phyloP scores from a whole-genome alignment of 2,888 invertebrate genomes.

The Drosophila anomalata region DNA sequence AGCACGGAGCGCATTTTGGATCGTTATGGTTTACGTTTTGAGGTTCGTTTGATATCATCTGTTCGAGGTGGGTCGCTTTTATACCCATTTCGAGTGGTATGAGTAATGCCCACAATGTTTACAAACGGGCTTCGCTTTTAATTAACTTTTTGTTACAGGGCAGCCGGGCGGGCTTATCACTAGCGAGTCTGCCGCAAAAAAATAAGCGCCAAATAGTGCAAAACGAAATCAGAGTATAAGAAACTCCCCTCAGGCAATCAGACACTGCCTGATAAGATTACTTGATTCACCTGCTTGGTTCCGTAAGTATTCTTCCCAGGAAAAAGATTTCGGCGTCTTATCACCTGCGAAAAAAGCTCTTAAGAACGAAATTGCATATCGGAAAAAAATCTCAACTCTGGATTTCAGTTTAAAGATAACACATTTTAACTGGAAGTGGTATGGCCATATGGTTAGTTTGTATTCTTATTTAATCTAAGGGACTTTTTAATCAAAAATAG shows the following conservation, averaged over 20 bases:
- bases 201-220: constrained; percentile 12
- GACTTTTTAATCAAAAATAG: not conserved
- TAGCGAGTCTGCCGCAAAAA: constrained; percentile 6
- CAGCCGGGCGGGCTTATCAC: constrained; percentile 49
- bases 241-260: constrained; percentile 30
- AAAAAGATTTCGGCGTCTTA: constrained; percentile 27
- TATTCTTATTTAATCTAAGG: not conserved
- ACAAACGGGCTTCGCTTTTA: constrained; percentile 47
- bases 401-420: constrained; percentile 15
- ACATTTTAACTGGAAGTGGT: constrained; percentile 5
- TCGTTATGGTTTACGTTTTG: constrained; percentile 24
- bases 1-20: constrained; percentile 60
- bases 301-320: constrained; percentile 5
- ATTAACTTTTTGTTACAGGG: constrained; percentile 51
- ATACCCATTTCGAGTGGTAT: constrained; percentile 28
- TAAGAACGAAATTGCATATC: constrained; percentile 7
- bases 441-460: not conserved
- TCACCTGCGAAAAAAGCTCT: constrained; percentile 9
- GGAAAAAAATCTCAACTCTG: constrained; percentile 1
- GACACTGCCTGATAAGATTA: constrained; percentile 53
- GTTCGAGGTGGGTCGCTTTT: constrained; percentile 33
- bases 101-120: constrained; percentile 50
- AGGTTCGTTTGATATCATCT: constrained; percentile 21
- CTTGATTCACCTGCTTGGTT: constrained; percentile 51
- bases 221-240: constrained; percentile 34